Conservation (phyloP, 2,888 invertebrate genomes). For the Ennomos quercinarius region DNA sequence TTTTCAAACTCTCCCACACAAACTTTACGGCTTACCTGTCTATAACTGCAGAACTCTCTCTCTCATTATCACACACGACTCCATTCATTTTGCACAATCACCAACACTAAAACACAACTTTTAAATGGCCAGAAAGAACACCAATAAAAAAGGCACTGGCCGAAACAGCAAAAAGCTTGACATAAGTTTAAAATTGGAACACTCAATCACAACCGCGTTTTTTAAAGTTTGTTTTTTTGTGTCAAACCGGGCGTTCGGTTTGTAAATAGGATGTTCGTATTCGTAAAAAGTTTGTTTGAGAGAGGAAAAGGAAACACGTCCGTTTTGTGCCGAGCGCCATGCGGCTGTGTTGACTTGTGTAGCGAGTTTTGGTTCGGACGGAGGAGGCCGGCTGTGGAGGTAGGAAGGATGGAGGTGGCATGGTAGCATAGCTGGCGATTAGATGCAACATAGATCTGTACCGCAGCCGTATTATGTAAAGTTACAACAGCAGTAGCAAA, state of each 20-base stretch:
- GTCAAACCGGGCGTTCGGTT: slow-evolving; percentile 1
- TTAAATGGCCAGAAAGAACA: neutral
- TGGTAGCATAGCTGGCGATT: no score
- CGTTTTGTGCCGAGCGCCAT: slow-evolving; percentile 28
- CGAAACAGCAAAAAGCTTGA: slow-evolving; percentile 32
- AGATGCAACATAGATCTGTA: no score
- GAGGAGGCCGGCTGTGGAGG: slow-evolving; percentile 1
- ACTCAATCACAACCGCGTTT: slow-evolving; percentile 27
- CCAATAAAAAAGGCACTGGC: slow-evolving; percentile 41
- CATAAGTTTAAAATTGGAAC: slow-evolving; percentile 27
- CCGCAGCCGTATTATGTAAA: no score
- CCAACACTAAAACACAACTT: slow-evolving; percentile 32
- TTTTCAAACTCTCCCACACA: slow-evolving; percentile 20
- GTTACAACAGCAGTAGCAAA: no score
- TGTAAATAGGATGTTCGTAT: slow-evolving; percentile 4
- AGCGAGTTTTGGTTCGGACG: slow-evolving; percentile 1
- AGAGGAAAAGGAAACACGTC: slow-evolving; percentile 34
- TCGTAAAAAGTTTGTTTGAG: slow-evolving; percentile 47
- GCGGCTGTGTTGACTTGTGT: slow-evolving; percentile 29
- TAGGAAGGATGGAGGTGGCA: slow-evolving; percentile 14
- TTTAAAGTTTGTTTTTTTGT: slow-evolving; percentile 16
- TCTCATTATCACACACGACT: slow-evolving; percentile 52
- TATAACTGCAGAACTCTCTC: slow-evolving; percentile 57
- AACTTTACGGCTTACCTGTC: slow-evolving; percentile 50
- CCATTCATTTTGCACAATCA: slow-evolving; percentile 57